phyloP scores from a whole-genome alignment of 2,888 invertebrate species.

The Choristoneura rosaceana region DNA sequence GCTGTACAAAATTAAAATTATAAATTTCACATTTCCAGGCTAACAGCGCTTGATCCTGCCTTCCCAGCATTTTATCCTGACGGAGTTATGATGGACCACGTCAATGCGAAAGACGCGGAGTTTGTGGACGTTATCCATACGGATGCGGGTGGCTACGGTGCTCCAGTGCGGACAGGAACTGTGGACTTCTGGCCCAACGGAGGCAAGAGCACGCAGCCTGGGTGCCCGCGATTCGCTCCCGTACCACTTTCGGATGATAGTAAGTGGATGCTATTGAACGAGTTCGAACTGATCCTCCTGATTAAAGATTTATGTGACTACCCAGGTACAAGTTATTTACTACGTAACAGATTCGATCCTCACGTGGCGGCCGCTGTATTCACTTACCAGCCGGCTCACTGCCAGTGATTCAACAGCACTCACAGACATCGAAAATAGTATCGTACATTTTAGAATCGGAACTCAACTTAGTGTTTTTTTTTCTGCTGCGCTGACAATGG shows the following conservation, averaged over 20 bases:
- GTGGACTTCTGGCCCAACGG: constrained; percentile 88
- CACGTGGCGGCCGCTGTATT: too few relatives aligned
- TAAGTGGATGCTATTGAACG: constrained; percentile 52
- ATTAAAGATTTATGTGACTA: too few relatives aligned
- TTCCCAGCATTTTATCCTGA: constrained; percentile 86
- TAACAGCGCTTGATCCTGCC: constrained; percentile 86
- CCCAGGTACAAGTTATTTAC: too few relatives aligned
- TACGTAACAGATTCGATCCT: too few relatives aligned
- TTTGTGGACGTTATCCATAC: constrained; percentile 90
- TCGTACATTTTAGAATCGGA: too few relatives aligned
- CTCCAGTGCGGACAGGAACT: constrained; percentile 84
- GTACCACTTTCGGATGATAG: constrained; percentile 82
- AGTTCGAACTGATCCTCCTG: too few relatives aligned
- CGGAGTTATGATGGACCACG: constrained; percentile 78
- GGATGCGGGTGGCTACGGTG: constrained; percentile 87
- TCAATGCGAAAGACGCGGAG: constrained; percentile 82
- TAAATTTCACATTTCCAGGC: constrained; percentile 63
- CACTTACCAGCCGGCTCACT: too few relatives aligned
- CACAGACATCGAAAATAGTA: too few relatives aligned
- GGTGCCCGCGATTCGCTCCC: constrained; percentile 83
- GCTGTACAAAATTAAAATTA: too few relatives aligned
- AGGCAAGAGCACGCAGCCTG: constrained; percentile 86
- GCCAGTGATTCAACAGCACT: too few relatives aligned
- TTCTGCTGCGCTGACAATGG: too few relatives aligned
- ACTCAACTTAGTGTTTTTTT: too few relatives aligned